Base-by-base conservation (phyloP, 2,888 invertebrate species). In the Plebejus argus region DNA sequence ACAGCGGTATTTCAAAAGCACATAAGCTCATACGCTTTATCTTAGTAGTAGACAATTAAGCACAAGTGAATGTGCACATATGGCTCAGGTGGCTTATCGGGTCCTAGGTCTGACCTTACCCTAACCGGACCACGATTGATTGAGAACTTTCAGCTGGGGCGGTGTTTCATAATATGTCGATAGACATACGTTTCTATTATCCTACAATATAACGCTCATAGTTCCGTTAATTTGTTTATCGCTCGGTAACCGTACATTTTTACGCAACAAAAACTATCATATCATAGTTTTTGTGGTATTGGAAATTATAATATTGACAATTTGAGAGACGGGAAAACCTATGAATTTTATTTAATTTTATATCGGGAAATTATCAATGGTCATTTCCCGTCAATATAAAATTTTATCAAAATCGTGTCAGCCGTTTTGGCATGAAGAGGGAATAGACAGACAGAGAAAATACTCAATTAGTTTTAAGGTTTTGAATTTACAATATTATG, bases 51-150 rank as follows among this genome's bases (percentile, higher is more conserved):
- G 58, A 23, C 28, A 28, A 58, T 58, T 12, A 61, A 61, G 61
- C 23, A 72, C 23, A 72, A 72, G 71, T 72, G 71, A 72, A 72
- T 72, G 45, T 72, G 23, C 71, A 39, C 71, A 71, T n/a, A 71
- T 7, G 71, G 39, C 71, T 39, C 71, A 72, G 72, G 72, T 72
- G 49, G 72, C 18, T 72, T 45, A 72, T 72, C 49, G 23, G 35
- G 39, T n/a, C 71, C 35, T 49, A 49, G 49, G 20, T 49, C 49
- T 72, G 72, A 72, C 72, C 72, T 72, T 72, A 61, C 23, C 45
- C 45, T 23, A 72, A 72, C 72, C 49, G 49, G 71, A 39, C 45
- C 45, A 20, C 12, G 45, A 70, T 70, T 35, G 70, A 18, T 23
- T 61, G 61, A 12, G 61, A 61, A 23, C 61, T 61, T 70, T 70